These are phyloP conservation scores for Nothocercus nigrocapillus DNA, from an alignment of 2,113 vertebrate species.

Conservation along the genomic window DNA sequence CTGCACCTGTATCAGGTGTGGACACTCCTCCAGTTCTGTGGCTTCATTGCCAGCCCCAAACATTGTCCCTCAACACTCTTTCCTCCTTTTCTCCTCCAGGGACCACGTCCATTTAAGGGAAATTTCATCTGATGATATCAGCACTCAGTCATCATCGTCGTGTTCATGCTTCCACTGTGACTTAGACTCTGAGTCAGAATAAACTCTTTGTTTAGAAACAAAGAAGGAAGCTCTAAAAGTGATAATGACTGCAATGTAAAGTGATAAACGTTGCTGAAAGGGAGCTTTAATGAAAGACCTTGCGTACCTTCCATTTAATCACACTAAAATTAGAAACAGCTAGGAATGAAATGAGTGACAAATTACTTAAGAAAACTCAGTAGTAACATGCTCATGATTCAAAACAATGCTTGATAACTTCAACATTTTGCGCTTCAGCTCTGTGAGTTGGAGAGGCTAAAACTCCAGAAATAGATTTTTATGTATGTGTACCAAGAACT, in stretches of 20 bases:
- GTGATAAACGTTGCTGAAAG: conserved; percentile 15
- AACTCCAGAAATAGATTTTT: not conserved
- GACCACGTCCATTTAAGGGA: not conserved
- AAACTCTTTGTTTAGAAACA: conserved; percentile 28
- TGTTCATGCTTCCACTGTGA: not conserved
- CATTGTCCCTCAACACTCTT: not conserved
- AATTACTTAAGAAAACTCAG: not conserved
- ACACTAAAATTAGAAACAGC: not conserved
- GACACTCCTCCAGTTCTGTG: fast-evolving
- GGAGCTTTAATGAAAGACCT: not conserved
- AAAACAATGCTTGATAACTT: not conserved
- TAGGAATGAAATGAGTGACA: not conserved
- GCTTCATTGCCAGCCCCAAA: not conserved
- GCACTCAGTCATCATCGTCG: not conserved
- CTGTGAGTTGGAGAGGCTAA: not conserved
- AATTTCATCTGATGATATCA: not conserved
- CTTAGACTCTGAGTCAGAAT: conserved; percentile 26
- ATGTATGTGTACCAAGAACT: not conserved
- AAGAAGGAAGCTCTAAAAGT: conserved; percentile 11
- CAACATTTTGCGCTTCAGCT: not conserved
- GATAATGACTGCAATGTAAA: conserved; percentile 1
- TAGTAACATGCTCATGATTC: not conserved
- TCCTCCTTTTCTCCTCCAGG: not conserved
- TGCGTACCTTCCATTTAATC: not conserved
- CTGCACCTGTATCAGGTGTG: fast-evolving